Conservation (phyloP, 64 coral and sea anemone species). For the Pocillopora verrucosa region DNA sequence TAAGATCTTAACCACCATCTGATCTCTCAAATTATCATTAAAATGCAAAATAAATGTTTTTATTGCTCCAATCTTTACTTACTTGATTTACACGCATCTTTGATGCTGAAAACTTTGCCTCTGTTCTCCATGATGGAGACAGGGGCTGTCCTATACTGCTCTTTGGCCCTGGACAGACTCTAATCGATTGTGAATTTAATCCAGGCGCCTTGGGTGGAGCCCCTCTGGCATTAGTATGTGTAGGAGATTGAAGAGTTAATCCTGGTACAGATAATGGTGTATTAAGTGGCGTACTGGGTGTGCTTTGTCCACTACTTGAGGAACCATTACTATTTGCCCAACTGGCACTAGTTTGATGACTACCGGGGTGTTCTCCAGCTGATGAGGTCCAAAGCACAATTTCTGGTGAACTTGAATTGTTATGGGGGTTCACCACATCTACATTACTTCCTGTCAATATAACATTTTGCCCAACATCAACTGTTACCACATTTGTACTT, state of each 20-base stretch:
- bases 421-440: constrained; percentile 4
- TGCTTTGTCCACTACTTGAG: not conserved
- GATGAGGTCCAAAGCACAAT: constrained; percentile 13
- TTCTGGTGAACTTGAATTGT: constrained; percentile 30
- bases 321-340: constrained; percentile 32
- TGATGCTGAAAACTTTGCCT: constrained; percentile 22
- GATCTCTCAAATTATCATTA: not conserved
- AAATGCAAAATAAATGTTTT: too few species aligned
- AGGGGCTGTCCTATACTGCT: not conserved
- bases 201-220: not conserved
- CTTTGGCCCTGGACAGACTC: not conserved
- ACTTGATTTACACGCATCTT: constrained; percentile 30
- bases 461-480: constrained; percentile 23
- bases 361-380: not conserved
- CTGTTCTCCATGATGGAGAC: constrained; percentile 2
- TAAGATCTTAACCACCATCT: too few species aligned
- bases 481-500: not conserved
- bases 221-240: not conserved
- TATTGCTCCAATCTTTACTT: too few species aligned
- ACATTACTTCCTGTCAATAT: constrained; percentile 12
- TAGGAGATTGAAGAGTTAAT: not conserved
- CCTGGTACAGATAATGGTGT: constrained; percentile 16
- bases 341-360: constrained; percentile 13
- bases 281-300: constrained; percentile 27
- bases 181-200: not conserved